These are phyloP conservation scores for Phyllotis vaccarum DNA, from an alignment of 2,797 vertebrate species.

Conservation along the genomic window DNA sequence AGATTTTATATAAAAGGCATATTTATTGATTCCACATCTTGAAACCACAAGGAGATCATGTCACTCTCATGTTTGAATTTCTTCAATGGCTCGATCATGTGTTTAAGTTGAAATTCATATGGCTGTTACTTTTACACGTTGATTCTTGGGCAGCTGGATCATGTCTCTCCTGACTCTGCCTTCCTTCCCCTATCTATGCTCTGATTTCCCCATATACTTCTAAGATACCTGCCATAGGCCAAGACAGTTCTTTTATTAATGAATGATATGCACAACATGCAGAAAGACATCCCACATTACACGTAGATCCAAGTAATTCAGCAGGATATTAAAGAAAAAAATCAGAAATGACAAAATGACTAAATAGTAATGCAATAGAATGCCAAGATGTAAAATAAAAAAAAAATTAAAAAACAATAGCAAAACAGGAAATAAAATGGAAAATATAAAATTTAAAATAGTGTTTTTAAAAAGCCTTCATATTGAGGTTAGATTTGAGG, in stretches of 20 bases:
- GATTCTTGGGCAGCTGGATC: too few relatives aligned
- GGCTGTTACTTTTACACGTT: too few relatives aligned
- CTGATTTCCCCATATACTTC: too few relatives aligned
- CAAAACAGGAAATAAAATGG: not conserved
- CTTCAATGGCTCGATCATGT: too few relatives aligned
- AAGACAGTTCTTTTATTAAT: too few relatives aligned
- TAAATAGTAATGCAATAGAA: not conserved
- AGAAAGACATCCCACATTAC: too few relatives aligned
- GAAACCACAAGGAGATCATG: not conserved
- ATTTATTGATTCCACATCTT: not conserved
- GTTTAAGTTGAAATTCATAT: not conserved
- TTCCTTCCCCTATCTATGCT: too few relatives aligned
- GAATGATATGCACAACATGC: too few relatives aligned
- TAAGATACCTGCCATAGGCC: too few relatives aligned
- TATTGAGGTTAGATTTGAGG: not conserved
- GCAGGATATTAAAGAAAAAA: not conserved
- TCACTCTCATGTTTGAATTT: not conserved
- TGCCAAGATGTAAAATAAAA: not conserved
- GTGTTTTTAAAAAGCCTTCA: not conserved
- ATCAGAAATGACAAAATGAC: not conserved
- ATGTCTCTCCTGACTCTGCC: too few relatives aligned
- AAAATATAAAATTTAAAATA: not conserved
- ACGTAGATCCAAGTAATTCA: not conserved
- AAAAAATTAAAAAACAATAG: too few relatives aligned
- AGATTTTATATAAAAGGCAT: not conserved